Conservation (phyloP, 2,888 invertebrate genomes). For the Listrodromus nycthemerus region DNA sequence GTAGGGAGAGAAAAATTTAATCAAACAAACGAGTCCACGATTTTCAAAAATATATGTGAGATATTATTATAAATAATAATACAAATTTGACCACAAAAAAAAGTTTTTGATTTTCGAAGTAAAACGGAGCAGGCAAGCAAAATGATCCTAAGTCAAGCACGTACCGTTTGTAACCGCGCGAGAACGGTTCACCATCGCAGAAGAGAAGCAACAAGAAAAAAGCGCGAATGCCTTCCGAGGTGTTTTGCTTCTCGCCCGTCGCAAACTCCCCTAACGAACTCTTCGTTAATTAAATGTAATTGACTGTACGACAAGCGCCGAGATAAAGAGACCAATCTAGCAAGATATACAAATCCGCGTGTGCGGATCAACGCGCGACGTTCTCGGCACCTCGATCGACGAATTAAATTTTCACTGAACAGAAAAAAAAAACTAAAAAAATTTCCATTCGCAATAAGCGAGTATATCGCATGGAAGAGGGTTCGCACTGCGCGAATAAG, state of each 20-base stretch:
- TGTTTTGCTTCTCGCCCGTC: not conserved
- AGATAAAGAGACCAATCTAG: not conserved
- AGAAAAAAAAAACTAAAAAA: not conserved
- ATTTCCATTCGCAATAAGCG: not conserved
- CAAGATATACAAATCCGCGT: not conserved
- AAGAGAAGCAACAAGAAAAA: constrained; percentile 9
- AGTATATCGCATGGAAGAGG: not conserved
- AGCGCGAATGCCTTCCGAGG: not conserved
- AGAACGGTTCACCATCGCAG: not conserved
- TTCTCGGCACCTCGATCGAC: not conserved
- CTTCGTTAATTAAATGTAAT: constrained; percentile 12
- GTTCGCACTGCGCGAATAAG: constrained; percentile 7
- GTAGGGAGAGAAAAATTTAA: too few species aligned
- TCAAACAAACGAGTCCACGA: too few species aligned
- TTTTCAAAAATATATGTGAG: too few species aligned
- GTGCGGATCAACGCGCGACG: not conserved
- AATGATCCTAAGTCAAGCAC: not conserved
- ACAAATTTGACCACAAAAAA: not conserved
- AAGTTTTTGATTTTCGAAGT: not conserved
- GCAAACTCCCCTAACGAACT: constrained; percentile 11
- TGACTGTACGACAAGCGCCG: not conserved
- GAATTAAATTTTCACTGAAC: not conserved
- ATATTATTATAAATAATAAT: too few species aligned
- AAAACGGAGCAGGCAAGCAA: not conserved
- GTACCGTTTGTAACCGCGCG: not conserved